Evolutionary conservation across 2,888 invertebrate species (phyloP).

Genomic region (Xanthia icteritia): DNA sequence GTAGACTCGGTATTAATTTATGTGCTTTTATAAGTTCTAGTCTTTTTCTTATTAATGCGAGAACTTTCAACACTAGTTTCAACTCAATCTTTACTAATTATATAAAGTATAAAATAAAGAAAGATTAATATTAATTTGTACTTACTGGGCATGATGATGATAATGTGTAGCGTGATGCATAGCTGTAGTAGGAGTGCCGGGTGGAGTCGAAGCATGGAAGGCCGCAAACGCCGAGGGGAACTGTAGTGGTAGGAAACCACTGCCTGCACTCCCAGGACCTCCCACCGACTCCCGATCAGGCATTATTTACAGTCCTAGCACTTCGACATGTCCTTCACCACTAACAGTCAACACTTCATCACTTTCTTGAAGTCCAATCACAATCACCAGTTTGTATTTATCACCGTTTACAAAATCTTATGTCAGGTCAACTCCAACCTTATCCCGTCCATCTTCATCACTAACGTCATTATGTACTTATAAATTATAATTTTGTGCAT

Average conservation of each 20-base stretch:
- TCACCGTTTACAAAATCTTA: constrained; percentile 51
- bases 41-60: constrained; percentile 17
- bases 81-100: background rate
- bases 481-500: constrained; percentile 70
- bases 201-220: constrained; percentile 91
- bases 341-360: constrained; percentile 66
- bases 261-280: constrained; percentile 89
- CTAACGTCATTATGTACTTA: constrained; percentile 75
- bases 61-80: constrained; percentile 5
- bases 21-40: constrained; percentile 10
- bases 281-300: constrained; percentile 90
- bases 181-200: constrained; percentile 90
- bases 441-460: constrained; percentile 78
- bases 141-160: constrained; percentile 89
- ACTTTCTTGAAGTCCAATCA: constrained; percentile 65
- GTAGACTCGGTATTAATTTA: constrained; percentile 28
- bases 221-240: constrained; percentile 91
- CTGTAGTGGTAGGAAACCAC: constrained; percentile 90
- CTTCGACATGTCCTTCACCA: constrained; percentile 74
- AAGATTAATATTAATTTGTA: constrained; percentile 48
- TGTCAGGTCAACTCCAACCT: constrained; percentile 86
- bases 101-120: background rate
- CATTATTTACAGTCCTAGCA: constrained; percentile 85
- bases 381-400: constrained; percentile 58
- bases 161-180: constrained; percentile 91